These are phyloP conservation scores for Drosophila mayaguana DNA, from an alignment of 2,888 invertebrate species.

Conservation along the genomic window DNA sequence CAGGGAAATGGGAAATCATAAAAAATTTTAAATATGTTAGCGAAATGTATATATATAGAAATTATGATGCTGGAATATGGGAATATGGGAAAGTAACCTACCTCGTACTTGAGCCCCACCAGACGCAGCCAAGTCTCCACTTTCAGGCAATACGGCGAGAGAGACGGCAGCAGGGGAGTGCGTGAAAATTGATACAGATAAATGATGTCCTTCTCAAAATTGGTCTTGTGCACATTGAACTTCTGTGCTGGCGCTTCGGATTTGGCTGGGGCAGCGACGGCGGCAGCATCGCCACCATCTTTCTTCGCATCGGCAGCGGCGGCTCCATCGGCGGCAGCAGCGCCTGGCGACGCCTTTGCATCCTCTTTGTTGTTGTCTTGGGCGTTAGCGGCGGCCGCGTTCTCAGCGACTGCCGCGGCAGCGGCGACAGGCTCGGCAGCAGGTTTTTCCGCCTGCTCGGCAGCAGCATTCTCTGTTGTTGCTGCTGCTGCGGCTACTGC, in stretches of 20 bases:
- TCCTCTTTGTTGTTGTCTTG: slow-evolving; percentile 86
- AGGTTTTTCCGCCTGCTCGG: slow-evolving; percentile 65
- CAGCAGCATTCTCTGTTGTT: slow-evolving; percentile 77
- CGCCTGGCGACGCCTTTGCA: slow-evolving; percentile 84
- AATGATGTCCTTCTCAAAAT: slow-evolving; percentile 96
- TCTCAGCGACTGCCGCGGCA: slow-evolving; percentile 54
- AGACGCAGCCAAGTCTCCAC: slow-evolving; percentile 98
- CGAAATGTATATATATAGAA: neutral
- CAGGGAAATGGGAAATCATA: slow-evolving; percentile 45
- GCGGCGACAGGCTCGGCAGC: slow-evolving; percentile 84
- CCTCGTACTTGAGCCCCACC: slow-evolving; percentile 97
- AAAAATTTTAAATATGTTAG: slow-evolving; percentile 45
- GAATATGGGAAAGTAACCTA: slow-evolving; percentile 83
- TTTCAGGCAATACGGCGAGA: slow-evolving; percentile 97
- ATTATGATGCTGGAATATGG: slow-evolving; percentile 33
- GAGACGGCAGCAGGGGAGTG: slow-evolving; percentile 94
- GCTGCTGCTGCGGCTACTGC: slow-evolving; percentile 83
- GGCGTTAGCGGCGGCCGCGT: slow-evolving; percentile 80
- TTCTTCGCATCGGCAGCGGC: slow-evolving; percentile 85
- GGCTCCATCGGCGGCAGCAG: slow-evolving; percentile 63
- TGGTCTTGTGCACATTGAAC: slow-evolving; percentile 93
- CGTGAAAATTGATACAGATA: slow-evolving; percentile 97
- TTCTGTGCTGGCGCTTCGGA: slow-evolving; percentile 90
- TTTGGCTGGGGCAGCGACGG: slow-evolving; percentile 86
- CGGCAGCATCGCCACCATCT: slow-evolving; percentile 85